Base-by-base conservation (phyloP, 2,888 invertebrate species). In the Heliconius ethilla region DNA sequence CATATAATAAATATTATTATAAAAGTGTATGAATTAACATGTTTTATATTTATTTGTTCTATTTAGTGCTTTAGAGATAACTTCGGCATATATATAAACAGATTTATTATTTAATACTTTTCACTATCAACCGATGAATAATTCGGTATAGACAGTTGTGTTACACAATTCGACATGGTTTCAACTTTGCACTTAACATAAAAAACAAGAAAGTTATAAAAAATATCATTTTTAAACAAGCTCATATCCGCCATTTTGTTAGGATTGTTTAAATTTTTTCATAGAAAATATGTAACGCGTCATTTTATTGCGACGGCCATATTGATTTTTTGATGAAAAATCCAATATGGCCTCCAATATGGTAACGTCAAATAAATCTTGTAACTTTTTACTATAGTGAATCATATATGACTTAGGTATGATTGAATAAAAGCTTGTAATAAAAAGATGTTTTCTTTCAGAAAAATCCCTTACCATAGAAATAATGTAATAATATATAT, bases 401-500 rank as follows among this genome's bases (percentile, higher is more conserved):
- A 51, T 18, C 51, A n/a, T 10, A 59, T 9, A 59, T n/a, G 51
- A 59, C 62, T 11, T 25, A 25, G 13, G 5, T 5, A 62, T 4
- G 5, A 67, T 22, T 67, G 10, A 22, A 67, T 67, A 67, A 40
- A 40, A 67, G 6, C n/a, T 67, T 40, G 37, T n/a, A 33, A 25
- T n/a, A 33, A 40, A 29, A 40, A 62, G n/a, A 59, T n/a, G n/a
- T n/a, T n/a, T 59, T 25, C 2, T 15, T 13, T 27, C 5, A 25
- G 11, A 25, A 63, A 59, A 25, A 69, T 13, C 37, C n/a, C 40
- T 40, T 25, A 37, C 29, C 22, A 33, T 18, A 40, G 11, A 11
- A 66, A 66, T 37, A 22, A 22, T 33, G 22, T 66, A 40, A 40
- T 67, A 69, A 69, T 40, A 69, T 40, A 69, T 40, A 69, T 69